These are phyloP conservation scores for Sinocyclocheilus rhinocerous DNA, from an alignment of 2,113 vertebrate species.

Conservation along the genomic window DNA sequence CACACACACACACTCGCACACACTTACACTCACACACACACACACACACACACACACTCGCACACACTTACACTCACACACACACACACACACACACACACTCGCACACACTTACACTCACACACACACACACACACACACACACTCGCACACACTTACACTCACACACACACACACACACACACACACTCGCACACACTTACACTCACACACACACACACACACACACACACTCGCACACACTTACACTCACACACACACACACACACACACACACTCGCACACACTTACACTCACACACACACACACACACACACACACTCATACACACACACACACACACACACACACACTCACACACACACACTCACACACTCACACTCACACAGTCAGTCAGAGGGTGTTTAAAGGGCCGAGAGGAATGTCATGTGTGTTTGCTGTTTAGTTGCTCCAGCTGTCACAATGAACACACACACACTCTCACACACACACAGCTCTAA, in stretches of 20 bases:
- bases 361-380: conserved; percentile 53
- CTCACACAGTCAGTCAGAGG: conserved; percentile 54
- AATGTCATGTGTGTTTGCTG: conserved; percentile 24
- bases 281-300: too few species aligned
- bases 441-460: conserved; percentile 31
- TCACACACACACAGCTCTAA: neutral
- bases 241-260: too few species aligned
- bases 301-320: neutral
- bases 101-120: too few species aligned
- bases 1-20: neutral
- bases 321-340: conserved; percentile 52
- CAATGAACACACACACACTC: conserved; percentile 9
- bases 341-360: conserved; percentile 58
- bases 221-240: too few species aligned
- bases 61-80: conserved; percentile 57
- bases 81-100: too few species aligned
- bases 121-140: neutral
- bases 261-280: neutral
- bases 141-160: too few species aligned
- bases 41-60: conserved; percentile 26
- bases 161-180: too few species aligned
- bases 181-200: conserved; percentile 48
- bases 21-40: too few species aligned
- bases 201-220: conserved; percentile 45
- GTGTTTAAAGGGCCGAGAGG: neutral